Percentiles rank a stretch among this genome's conserved stretches.
Conservation (phyloP, 1,140 invertebrate genomes). For the Scaptomyza graminum region DNA sequence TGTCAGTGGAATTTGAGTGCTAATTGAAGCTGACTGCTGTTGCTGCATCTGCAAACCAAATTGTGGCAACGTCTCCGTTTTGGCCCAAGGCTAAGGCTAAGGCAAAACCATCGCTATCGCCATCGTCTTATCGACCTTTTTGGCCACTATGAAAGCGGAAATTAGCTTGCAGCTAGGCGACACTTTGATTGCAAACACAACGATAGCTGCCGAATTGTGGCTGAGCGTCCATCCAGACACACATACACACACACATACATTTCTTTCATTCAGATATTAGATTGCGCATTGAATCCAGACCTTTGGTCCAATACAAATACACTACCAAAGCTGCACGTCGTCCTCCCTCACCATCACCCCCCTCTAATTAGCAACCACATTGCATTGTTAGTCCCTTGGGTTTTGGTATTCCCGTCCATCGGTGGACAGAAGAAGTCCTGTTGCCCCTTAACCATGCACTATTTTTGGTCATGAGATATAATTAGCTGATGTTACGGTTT, state of each 20-base stretch:
- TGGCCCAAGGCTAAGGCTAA: no score
- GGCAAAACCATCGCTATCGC: no score
- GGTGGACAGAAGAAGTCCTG: no score
- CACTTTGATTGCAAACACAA: slow-evolving; percentile 50
- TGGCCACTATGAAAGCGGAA: slow-evolving; percentile 57
- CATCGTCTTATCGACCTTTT: slow-evolving; percentile 1
- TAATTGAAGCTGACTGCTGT: slow-evolving; percentile 43
- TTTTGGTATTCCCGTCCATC: not conserved
- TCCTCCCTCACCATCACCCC: no score
- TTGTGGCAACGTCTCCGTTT: slow-evolving; percentile 4
- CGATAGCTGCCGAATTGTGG: not conserved
- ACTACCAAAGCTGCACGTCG: not conserved
- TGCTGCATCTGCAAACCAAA: slow-evolving; percentile 33
- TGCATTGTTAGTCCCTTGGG: not conserved
- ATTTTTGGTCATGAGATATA: slow-evolving; percentile 28
- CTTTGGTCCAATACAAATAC: not conserved
- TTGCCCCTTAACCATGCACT: slow-evolving; percentile 2
- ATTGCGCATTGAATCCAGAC: no score
- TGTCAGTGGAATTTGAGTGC: slow-evolving; percentile 22
- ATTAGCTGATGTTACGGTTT: slow-evolving; percentile 34
- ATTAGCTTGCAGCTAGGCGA: slow-evolving; percentile 61
- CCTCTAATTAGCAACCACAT: not conserved
- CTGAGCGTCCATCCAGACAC: not conserved
- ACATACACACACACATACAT: not conserved
- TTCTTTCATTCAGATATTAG: no score